Conservation (phyloP, 2,113 vertebrate genomes). For the Raja brachyura region DNA sequence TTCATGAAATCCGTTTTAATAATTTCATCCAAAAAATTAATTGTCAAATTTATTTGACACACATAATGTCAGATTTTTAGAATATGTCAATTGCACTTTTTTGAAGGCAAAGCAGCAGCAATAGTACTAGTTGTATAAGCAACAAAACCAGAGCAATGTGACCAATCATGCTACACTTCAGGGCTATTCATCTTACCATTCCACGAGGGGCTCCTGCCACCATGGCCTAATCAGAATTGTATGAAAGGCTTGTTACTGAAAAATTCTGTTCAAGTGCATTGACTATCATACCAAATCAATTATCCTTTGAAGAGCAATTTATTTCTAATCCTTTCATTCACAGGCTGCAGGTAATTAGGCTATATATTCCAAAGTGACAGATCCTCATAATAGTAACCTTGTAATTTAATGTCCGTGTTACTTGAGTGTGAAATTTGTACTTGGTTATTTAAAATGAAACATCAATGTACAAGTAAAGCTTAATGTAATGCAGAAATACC, state of each 20-base stretch:
- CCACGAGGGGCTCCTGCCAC: neutral
- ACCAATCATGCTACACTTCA: neutral
- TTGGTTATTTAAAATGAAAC: neutral
- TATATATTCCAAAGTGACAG: neutral
- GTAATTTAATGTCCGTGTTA: conserved; percentile 6
- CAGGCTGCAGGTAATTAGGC: conserved; percentile 18
- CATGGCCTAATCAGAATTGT: neutral
- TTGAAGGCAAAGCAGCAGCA: neutral
- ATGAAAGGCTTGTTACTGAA: conserved; percentile 13
- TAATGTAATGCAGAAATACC: neutral
- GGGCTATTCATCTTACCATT: conserved; percentile 11
- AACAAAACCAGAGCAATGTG: neutral
- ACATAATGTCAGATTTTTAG: neutral
- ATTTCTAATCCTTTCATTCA: neutral
- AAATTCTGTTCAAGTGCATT: conserved; percentile 9
- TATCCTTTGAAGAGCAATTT: conserved; percentile 31
- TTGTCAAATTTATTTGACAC: neutral
- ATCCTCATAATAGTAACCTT: neutral
- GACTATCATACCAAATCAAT: conserved; percentile 15
- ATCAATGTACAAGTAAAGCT: neutral
- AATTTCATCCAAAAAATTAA: neutral
- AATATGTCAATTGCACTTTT: neutral
- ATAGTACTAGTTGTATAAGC: neutral
- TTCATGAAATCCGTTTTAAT: no score
- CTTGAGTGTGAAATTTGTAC: neutral